Evolutionary conservation across 2,797 vertebrate genomes (phyloP).

Genomic region (Poecile montanus): DNA sequence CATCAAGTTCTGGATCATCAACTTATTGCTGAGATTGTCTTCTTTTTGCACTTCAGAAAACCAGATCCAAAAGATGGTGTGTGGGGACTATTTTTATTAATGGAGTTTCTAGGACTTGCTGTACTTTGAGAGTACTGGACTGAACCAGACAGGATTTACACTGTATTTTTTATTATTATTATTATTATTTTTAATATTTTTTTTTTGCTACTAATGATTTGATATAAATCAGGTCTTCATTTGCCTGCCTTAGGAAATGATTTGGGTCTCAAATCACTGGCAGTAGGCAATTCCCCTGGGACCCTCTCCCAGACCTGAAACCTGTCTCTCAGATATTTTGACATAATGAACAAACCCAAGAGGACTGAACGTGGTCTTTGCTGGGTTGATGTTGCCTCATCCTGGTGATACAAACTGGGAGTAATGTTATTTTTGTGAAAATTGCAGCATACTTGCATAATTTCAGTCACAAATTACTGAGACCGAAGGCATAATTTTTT

Average conservation of each 20-base stretch:
- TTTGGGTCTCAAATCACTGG: background rate
- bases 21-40: background rate
- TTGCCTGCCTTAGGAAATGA: background rate
- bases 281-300: background rate
- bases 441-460: background rate
- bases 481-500: background rate
- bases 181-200: too few species aligned
- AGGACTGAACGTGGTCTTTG: background rate
- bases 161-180: background rate
- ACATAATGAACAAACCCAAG: background rate
- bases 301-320: background rate
- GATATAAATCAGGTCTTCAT: background rate
- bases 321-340: background rate
- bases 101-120: background rate
- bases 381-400: background rate
- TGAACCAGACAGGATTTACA: background rate
- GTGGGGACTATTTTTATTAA: background rate
- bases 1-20: background rate
- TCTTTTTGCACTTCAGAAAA: background rate
- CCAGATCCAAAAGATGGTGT: background rate
- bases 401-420: background rate
- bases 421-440: background rate
- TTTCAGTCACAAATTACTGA: background rate
- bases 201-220: background rate
- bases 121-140: background rate